Base-by-base conservation (phyloP, 1,140 invertebrate species). In the Leptestheria dahalacensis region DNA sequence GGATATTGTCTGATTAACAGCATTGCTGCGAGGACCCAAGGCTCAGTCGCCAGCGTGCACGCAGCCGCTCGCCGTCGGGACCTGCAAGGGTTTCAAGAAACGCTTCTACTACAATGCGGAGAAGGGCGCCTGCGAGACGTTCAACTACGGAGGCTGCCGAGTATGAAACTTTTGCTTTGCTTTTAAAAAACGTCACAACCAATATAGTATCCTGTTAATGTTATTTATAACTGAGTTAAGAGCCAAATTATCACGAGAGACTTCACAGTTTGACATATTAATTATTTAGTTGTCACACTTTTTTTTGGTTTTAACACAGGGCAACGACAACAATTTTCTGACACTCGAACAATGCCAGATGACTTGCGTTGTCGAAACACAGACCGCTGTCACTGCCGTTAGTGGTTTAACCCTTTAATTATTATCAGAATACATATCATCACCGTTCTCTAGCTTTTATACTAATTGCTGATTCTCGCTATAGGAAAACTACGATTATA, bases 1-100 rank as follows among this genome's bases (percentile, higher is more conserved):
- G 33, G 33, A 41, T 41, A 6, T 41, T n/a, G n/a, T n/a, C n/a
- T n/a, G n/a, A n/a, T n/a, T n/a, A n/a, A 15, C 15, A 41, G 33
- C 33, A 9, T 41, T 41, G 33, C 15, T 15, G 33, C 33, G 33
- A 41, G 33, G 33, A 41, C 6, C 33, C 15, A 41, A 15, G 15
- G 15, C 33, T 41, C 15, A 9, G 33, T 15, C 33, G 6, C 33
- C 33, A 9, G 33, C 33, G 15, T 91, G 91, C 71, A 68, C 68
- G 54, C 69, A 94, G 66, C 82, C 87, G 33, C 73, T 77, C 66
- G 74, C 87, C 53, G 65, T 80, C 15, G 85, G 84, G 3, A 81
- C 85, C 0, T 60, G 58, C 49, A 52, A 29, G 21, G 60, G 52
- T 33, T 57, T 57, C 51, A 59, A 65, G 28, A 63, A 57, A 1